Percentiles rank a stretch among this genome's conserved stretches.
Evolutionary conservation across 1,140 invertebrate genomes (phyloP).

Genomic region (Spodoptera frugiperda): DNA sequence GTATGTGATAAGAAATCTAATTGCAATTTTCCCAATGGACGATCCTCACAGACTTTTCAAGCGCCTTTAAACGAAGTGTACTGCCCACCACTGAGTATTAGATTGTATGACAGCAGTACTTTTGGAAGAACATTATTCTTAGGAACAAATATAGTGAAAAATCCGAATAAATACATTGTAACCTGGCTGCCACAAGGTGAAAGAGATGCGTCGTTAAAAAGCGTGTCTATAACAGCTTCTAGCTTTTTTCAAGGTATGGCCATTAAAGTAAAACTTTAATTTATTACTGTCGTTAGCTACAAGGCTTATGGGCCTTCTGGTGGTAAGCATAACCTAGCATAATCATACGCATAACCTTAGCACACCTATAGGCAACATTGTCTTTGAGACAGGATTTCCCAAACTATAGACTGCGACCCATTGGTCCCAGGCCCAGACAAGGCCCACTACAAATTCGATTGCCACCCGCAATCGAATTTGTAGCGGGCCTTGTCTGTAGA

Average conservation of each 20-base stretch:
- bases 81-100: slow-evolving; percentile 86
- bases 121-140: slow-evolving; percentile 87
- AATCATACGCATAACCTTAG: no score
- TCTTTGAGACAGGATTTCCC: no score
- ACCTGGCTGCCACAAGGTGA: slow-evolving; percentile 70
- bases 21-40: slow-evolving; percentile 82
- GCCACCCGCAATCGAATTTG: no score
- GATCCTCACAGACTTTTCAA: slow-evolving; percentile 76
- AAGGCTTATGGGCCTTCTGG: no score
- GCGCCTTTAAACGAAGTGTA: slow-evolving; percentile 82
- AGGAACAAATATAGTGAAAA: slow-evolving; percentile 84
- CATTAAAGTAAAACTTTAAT: no score
- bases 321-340: no score
- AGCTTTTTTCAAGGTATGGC: slow-evolving; percentile 66
- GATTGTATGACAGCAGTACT: slow-evolving; percentile 87
- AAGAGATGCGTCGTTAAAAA: slow-evolving; percentile 62
- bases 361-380: no score
- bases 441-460: no score
- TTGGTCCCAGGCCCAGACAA: no score
- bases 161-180: slow-evolving; percentile 71
- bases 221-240: slow-evolving; percentile 63
- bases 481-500: no score
- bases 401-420: no score
- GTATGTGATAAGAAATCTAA: slow-evolving; percentile 83
- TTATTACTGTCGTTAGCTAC: no score